phyloP scores from a whole-genome alignment of 1,140 invertebrate species.

The Drosophila nannoptera region DNA sequence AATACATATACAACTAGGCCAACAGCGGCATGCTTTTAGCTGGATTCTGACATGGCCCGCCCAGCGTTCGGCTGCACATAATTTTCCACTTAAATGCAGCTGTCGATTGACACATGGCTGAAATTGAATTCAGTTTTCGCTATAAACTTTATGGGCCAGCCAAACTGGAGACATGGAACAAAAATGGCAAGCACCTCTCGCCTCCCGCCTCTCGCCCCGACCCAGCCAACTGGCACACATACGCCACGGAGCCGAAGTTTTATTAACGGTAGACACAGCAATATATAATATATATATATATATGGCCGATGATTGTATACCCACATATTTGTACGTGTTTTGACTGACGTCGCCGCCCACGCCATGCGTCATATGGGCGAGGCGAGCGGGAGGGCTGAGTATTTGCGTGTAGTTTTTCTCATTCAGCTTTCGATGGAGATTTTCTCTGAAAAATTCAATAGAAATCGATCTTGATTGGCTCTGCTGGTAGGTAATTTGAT shows the following conservation, averaged over 20 bases:
- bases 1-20: conserved; percentile 44
- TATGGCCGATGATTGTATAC: not conserved
- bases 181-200: conserved; percentile 35
- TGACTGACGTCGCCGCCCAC: conserved; percentile 20
- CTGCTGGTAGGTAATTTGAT: conserved; percentile 21
- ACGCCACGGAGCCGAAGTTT: conserved; percentile 15
- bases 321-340: not conserved
- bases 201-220: conserved; percentile 7
- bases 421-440: not conserved
- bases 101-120: conserved; percentile 72
- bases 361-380: not conserved
- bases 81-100: conserved; percentile 73
- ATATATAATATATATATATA: too few species aligned
- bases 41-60: conserved; percentile 4
- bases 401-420: conserved; percentile 8
- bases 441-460: not conserved
- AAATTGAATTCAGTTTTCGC: conserved; percentile 69
- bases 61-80: conserved; percentile 54
- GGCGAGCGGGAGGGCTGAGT: not conserved
- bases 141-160: conserved; percentile 56
- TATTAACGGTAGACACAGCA: conserved; percentile 36
- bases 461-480: not conserved
- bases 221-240: conserved; percentile 37
- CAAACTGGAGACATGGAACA: conserved; percentile 50
- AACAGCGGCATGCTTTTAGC: conserved; percentile 26